Conservation (phyloP, 92 coral and sea anemone species). For the Nematostella vectensis region DNA sequence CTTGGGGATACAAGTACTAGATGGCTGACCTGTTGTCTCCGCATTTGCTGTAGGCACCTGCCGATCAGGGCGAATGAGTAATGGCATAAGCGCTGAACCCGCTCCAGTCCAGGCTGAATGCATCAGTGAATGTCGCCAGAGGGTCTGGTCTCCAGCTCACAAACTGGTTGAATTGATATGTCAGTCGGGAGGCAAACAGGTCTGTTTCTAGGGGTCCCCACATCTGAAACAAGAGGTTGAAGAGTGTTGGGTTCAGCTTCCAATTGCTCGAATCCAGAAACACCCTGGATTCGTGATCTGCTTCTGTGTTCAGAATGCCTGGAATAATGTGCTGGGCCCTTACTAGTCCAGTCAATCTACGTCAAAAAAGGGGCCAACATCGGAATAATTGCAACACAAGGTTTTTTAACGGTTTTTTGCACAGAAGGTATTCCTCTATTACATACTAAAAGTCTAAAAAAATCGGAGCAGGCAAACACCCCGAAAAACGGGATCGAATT, state of each 20-base stretch:
- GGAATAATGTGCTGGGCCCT: slow-evolving; percentile 19
- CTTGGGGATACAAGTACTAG: slow-evolving; percentile 19
- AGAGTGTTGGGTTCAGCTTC: slow-evolving; percentile 12
- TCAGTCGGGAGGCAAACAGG: slow-evolving; percentile 21
- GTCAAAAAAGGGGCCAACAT: too few species aligned
- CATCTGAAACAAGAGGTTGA: slow-evolving; percentile 2
- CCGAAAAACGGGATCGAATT: too few species aligned
- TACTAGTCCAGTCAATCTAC: background rate
- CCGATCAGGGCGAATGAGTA: slow-evolving; percentile 26
- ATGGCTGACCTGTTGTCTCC: slow-evolving; percentile 10
- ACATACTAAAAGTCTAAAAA: too few species aligned
- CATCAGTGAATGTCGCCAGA: slow-evolving; percentile 21
- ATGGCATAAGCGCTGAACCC: slow-evolving; percentile 13
- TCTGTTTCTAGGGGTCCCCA: slow-evolving; percentile 23
- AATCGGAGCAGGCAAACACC: too few species aligned
- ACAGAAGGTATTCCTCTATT: too few species aligned
- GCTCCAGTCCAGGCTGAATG: slow-evolving; percentile 28
- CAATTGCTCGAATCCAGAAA: slow-evolving; percentile 16
- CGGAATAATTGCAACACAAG: too few species aligned
- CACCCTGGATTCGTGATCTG: slow-evolving; percentile 8
- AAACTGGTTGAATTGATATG: slow-evolving; percentile 18
- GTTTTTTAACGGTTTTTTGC: too few species aligned
- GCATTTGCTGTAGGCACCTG: slow-evolving; percentile 17
- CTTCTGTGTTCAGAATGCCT: too few species aligned
- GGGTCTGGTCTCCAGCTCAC: slow-evolving; percentile 29